Conservation (phyloP, 2,888 invertebrate species). For the Rotaria magnacalcarata region DNA sequence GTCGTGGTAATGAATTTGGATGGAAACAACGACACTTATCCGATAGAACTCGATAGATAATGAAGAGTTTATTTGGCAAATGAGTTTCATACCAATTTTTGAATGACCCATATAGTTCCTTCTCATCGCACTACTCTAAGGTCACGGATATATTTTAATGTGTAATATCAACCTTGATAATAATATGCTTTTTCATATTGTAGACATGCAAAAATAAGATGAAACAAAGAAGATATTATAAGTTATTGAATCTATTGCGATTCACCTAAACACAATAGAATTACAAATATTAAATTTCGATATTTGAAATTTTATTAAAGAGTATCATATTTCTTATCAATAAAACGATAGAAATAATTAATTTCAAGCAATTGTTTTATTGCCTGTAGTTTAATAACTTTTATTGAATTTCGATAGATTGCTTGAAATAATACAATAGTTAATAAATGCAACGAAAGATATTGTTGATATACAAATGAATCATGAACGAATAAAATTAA, state of each 20-base stretch:
- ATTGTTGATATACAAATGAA: too few species aligned
- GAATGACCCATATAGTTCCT: neutral
- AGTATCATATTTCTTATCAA: too few species aligned
- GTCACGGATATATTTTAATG: neutral
- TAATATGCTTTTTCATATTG: neutral
- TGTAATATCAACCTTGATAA: neutral
- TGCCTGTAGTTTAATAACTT: too few species aligned
- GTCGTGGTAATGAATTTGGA: too few species aligned
- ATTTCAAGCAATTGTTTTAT: too few species aligned
- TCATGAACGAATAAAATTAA: too few species aligned
- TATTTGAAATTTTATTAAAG: neutral
- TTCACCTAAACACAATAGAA: neutral
- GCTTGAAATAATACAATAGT: too few species aligned
- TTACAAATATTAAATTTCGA: neutral
- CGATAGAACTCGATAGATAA: neutral
- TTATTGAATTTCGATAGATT: too few species aligned
- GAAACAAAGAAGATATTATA: neutral
- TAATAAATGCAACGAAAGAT: too few species aligned
- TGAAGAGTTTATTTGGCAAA: neutral
- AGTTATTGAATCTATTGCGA: neutral
- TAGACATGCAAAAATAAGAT: neutral
- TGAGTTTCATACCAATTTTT: neutral
- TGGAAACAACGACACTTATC: neutral
- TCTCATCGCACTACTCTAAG: neutral
- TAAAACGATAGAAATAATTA: too few species aligned